Conservation (phyloP, 2,113 vertebrate species). For the Clarias macrocephalus region DNA sequence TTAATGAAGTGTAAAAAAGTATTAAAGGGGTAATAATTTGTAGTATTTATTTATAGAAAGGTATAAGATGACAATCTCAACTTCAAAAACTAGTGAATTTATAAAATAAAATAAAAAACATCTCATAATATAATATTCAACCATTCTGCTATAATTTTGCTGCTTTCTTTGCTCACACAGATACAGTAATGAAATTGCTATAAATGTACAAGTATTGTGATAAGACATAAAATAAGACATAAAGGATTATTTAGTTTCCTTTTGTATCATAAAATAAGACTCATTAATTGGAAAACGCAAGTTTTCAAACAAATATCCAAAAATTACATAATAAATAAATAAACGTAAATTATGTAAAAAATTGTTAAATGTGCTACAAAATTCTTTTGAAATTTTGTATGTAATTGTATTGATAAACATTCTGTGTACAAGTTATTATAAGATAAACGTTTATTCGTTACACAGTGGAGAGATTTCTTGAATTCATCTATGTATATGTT, state of each 20-base stretch:
- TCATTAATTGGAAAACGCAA: neutral
- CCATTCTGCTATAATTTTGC: neutral
- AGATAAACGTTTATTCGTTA: too few relatives aligned
- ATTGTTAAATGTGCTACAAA: too few relatives aligned
- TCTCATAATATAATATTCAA: neutral
- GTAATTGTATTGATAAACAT: neutral
- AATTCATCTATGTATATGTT: too few relatives aligned
- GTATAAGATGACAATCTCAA: neutral
- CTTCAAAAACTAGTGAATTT: neutral
- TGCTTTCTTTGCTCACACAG: neutral
- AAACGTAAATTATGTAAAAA: neutral
- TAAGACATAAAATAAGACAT: too few relatives aligned
- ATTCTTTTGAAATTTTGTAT: too few relatives aligned
- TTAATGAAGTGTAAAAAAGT: neutral
- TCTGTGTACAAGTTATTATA: too few relatives aligned
- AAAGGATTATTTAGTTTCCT: too few relatives aligned
- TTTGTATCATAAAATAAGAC: neutral
- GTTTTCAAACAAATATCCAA: neutral
- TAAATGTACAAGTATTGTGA: neutral
- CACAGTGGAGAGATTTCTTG: too few relatives aligned
- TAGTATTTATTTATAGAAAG: neutral
- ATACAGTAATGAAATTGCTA: neutral
- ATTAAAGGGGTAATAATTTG: neutral
- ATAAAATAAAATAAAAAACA: neutral
- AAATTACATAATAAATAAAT: neutral